Evolutionary conservation across 2,113 vertebrate species (phyloP).

Genomic region (Bubo blakistoni): DNA sequence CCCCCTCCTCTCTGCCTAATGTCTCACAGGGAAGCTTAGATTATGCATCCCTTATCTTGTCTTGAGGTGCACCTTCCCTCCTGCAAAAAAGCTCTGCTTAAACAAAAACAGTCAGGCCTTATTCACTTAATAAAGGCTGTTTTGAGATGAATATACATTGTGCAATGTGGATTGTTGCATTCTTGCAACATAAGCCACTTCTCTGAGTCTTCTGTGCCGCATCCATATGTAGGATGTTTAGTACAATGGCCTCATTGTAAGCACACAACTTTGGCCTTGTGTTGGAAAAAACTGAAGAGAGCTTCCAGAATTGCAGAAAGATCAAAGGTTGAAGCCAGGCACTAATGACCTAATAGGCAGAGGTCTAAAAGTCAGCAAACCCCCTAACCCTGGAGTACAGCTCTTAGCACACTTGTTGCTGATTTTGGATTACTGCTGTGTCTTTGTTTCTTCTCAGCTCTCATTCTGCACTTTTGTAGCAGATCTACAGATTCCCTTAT

Average conservation of each 20-base stretch:
- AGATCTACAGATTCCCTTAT: background rate
- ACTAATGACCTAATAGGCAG: slow-evolving; percentile 35
- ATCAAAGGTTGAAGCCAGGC: slow-evolving; percentile 55
- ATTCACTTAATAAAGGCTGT: background rate
- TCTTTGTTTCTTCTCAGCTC: background rate
- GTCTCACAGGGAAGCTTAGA: background rate
- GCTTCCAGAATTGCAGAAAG: slow-evolving; percentile 56
- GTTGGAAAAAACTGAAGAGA: slow-evolving; percentile 35
- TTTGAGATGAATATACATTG: background rate
- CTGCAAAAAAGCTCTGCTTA: background rate
- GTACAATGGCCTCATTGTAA: slow-evolving; percentile 48
- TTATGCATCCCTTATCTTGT: background rate
- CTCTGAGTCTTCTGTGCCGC: slow-evolving; percentile 30
- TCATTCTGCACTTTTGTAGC: background rate
- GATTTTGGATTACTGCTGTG: background rate
- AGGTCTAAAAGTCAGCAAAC: slow-evolving; percentile 43
- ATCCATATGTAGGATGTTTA: slow-evolving; percentile 53
- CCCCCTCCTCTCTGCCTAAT: background rate
- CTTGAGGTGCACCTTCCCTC: background rate
- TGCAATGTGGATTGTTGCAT: slow-evolving; percentile 2
- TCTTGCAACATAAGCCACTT: slow-evolving; percentile 38
- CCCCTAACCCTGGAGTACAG: background rate
- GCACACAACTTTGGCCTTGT: slow-evolving; percentile 62
- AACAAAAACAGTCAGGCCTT: background rate
- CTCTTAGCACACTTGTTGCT: background rate